Evolutionary conservation across 2,113 vertebrate genomes (phyloP), one percentile per base, ranked within the genome.

Genomic region (Brevimyrus niger): DNA sequence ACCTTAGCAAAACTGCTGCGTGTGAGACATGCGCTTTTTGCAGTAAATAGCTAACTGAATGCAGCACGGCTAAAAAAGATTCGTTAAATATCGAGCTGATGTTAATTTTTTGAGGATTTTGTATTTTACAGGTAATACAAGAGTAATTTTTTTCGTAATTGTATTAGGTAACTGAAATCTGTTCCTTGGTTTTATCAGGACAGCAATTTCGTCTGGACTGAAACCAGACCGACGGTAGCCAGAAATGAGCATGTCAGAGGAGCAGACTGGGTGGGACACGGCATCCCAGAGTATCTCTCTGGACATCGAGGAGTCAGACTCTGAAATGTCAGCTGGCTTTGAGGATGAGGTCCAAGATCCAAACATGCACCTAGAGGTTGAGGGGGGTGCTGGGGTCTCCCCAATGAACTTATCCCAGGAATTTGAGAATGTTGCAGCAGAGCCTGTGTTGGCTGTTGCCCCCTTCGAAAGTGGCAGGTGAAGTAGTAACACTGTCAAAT

Each of bases 251-350:
- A 35, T 87, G 7, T 15, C 47, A 3, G 50, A 38, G 85, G 50
- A 87, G 50, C 48, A 8, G 31, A 50, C 35, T 9, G 50, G 50
- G 21, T 87, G 50, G 85, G 85, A 87, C 50, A 38, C 48, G 4
- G 85, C 85, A 31, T 87, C 85, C 85, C 85, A 87, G 6, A 87
- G 85, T 19, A 50, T 55, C 3, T 87, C 85, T 38, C 31, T 87
- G 85, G 85, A 19, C n/a, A 53, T 87, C 0, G 85, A 53, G 1
- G 27, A 31, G 0, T 87, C 85, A 17, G 85, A 38, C 85, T 19
- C 50, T 11, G 27, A 38, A 50, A 53, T 87, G n/a, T 53, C 85
- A 15, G 21, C 19, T 53, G 50, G 27, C 5, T 35, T 87, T 31
- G 85, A 53, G 27, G 10, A 10, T 11, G 82, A 87, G 1, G 11